Base-by-base conservation (phyloP, 1,140 invertebrate species). In the Drosophila mojavensis region DNA sequence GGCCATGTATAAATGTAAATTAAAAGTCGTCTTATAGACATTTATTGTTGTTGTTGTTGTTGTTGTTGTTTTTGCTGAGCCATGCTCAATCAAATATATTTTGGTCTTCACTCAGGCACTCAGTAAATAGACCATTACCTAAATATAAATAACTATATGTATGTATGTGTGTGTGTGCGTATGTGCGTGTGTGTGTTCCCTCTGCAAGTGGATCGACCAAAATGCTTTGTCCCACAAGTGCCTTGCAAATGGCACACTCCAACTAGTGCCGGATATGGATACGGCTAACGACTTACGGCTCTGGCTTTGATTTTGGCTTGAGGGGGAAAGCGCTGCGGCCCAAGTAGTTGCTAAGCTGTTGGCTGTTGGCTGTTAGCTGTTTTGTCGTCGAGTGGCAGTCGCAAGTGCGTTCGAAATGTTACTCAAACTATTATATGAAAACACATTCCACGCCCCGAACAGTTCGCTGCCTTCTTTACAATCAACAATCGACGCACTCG, bases 1-100 rank as follows among this genome's bases (percentile, higher is more conserved):
- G 75, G 75, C 67, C 65, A 78, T 73, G 56, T 78, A 80, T 61
- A 80, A 80, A 79, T 80, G 71, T 79, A 75, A 79, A 79, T 79
- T 63, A 71, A 59, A 69, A 62, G 66, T 64, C 54, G 71, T 79
- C 74, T 43, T 28, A 33, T 48, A 33, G 45, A 13, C 45, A 48
- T 33, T 48, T 61, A 11, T 28, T 33, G 43, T 13, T 33, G 26
- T 10, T 11, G 9, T 20, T 17, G 43, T 24, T 45, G 58, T 4
- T 45, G 17, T 28, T 30, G 77, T 71, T 15, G 26, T 6, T n/a
- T n/a, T n/a, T n/a, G 48, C 26, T 24, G 7, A 11, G 43, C 24
- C 48, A 50, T 50, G 56, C 65, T 66, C 75, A 78, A 75, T 76
- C 54, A 76, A 50, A 60, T 72, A 47, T 58, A 59, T 66, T 30